Evolutionary conservation across 2,113 vertebrate species (phyloP).

Genomic region (Pomatostomus ruficeps): DNA sequence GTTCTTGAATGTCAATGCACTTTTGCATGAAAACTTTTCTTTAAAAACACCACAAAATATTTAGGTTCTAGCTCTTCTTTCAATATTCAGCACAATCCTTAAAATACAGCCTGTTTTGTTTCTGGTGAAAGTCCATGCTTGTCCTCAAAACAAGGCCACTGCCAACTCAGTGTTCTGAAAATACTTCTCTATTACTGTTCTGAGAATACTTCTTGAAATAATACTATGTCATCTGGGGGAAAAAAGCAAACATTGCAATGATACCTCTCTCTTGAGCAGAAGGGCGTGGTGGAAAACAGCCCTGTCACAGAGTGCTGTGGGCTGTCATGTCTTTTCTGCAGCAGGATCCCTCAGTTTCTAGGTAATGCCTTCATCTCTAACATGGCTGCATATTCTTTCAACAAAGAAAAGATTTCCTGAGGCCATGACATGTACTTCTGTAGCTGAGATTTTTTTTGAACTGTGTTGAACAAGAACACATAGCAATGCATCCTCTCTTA

Average conservation of each 20-base stretch:
- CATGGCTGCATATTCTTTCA: neutral
- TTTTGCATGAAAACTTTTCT: neutral
- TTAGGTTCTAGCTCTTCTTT: neutral
- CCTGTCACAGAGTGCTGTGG: neutral
- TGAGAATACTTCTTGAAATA: neutral
- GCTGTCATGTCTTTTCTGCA: neutral
- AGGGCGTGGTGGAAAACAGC: neutral
- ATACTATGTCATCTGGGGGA: neutral
- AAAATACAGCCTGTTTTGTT: neutral
- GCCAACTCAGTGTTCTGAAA: neutral
- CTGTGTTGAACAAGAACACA: neutral
- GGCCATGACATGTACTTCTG: neutral
- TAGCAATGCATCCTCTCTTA: neutral
- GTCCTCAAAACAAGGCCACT: neutral
- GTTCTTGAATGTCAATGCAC: neutral
- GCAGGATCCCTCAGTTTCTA: neutral
- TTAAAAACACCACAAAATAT: neutral
- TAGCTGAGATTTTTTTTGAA: constrained; percentile 1
- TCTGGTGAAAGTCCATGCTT: neutral
- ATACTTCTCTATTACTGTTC: neutral
- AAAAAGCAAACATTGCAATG: neutral
- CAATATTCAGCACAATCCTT: neutral
- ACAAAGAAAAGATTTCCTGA: neutral
- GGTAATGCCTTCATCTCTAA: neutral
- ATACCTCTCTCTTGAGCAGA: neutral